Base-by-base conservation (phyloP, 1,140 invertebrate genomes). In the Lanistes nyassanus region DNA sequence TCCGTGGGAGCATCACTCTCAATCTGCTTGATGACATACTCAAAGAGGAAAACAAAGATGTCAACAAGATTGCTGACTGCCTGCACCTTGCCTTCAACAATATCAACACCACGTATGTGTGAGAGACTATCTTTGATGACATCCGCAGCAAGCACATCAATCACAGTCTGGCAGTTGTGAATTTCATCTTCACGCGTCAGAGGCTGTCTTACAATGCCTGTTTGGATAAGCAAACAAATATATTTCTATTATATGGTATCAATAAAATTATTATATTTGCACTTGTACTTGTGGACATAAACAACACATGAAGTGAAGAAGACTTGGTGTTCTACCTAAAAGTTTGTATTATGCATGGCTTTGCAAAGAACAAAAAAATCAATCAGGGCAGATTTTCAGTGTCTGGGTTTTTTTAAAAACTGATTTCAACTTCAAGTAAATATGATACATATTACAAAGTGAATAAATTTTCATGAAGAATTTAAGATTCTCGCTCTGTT, bases 101-200 rank as follows among this genome's bases (percentile, higher is more conserved):
- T 81, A 58, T 84, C 83, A 37, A 83, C 74, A 5, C 85, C 87
- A 71, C 82, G 79, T 29, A 89, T 88, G 80, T 89, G 88, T 34
- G 86, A 83, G n/a, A 89, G 82, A n/a, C 86, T 87, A 16, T 84
- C 87, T 56, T 88, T 84, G 11, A 89, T 80, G 11, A 88, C 82
- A 74, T 88, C 87, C 36, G 80, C 75, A 21, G 87, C 85, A 29
- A 89, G 69, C 2, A 85, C 79, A 76, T 89, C 86, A 55, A 89
- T 87, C 23, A 89, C 87, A 16, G 76, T 79, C 76, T 89, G 87
- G 62, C 84, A 81, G 64, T 89, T 89, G 76, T 89, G 86, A 31
- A 88, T 84, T 71, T 89, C 86, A 83, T 89, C 88, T 71, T 88
- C 85, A 71, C 78, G 81, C 9, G 81, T 83, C 23, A 74, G 39